Conservation (phyloP, 1,140 invertebrate species). For the Condylostylus longicornis region DNA sequence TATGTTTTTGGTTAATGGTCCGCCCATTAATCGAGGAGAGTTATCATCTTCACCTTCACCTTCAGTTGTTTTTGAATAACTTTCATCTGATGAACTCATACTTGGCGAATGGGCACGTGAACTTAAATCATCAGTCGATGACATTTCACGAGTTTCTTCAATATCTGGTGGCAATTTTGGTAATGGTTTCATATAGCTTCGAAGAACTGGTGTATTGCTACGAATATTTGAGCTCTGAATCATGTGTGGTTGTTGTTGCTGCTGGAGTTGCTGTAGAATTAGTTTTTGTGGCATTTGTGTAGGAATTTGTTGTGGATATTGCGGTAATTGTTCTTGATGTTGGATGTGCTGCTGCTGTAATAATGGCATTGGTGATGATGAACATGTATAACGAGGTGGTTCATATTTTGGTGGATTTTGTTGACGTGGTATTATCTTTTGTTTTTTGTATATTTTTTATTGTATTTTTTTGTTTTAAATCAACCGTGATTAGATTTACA, state of each 20-base stretch:
- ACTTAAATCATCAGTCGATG: slow-evolving; percentile 64
- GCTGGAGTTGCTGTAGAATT: slow-evolving; percentile 29
- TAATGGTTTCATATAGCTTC: slow-evolving; percentile 41
- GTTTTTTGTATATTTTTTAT: not conserved
- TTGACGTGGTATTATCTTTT: slow-evolving; percentile 29
- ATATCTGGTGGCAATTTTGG: slow-evolving; percentile 35
- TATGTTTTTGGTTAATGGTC: slow-evolving; percentile 15
- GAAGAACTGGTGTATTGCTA: slow-evolving; percentile 16
- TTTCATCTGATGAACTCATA: slow-evolving; percentile 65
- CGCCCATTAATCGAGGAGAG: slow-evolving; percentile 17
- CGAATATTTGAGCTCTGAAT: too few species aligned
- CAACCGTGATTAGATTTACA: too few species aligned
- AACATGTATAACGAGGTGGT: slow-evolving; percentile 36
- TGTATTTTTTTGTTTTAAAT: slow-evolving; percentile 2
- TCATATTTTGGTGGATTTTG: slow-evolving; percentile 30
- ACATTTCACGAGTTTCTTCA: slow-evolving; percentile 33
- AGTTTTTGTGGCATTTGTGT: slow-evolving; percentile 40
- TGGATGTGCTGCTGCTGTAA: slow-evolving; percentile 13
- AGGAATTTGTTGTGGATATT: slow-evolving; percentile 7
- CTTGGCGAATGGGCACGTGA: slow-evolving; percentile 62
- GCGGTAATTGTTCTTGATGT: slow-evolving; percentile 18
- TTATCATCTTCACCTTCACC: slow-evolving; percentile 31
- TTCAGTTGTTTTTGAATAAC: slow-evolving; percentile 56
- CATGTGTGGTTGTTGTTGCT: slow-evolving; percentile 17
- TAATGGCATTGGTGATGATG: slow-evolving; percentile 31